A percentile compares a stretch with the other conserved stretches of the same genome.
These are phyloP conservation scores for Pluvialis apricaria DNA, from an alignment of 2,113 vertebrate species.

Conservation along the genomic window DNA sequence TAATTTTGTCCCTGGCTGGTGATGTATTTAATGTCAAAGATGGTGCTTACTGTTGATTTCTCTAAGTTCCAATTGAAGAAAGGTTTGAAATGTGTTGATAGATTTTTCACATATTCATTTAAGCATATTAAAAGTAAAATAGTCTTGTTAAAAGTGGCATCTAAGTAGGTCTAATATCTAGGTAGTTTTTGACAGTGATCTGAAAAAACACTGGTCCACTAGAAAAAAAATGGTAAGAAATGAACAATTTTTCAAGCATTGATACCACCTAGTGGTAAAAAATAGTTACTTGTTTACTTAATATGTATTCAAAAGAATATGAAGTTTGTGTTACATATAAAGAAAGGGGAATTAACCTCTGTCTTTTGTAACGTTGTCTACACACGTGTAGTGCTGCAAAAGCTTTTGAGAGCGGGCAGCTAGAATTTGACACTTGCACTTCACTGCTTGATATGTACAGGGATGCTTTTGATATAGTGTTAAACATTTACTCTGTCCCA, in stretches of 20 bases:
- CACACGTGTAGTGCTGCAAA: neutral
- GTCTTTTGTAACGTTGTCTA: neutral
- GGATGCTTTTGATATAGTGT: neutral
- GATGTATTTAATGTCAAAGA: neutral
- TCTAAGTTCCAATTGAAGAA: neutral
- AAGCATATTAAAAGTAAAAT: neutral
- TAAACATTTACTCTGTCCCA: neutral
- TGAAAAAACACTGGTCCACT: neutral
- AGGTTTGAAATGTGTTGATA: slow-evolving; percentile 24
- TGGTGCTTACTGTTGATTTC: neutral
- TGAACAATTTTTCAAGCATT: neutral
- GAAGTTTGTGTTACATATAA: neutral
- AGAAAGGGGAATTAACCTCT: neutral
- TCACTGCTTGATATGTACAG: neutral
- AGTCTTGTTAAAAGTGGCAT: neutral
- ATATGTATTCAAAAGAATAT: neutral
- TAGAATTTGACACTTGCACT: neutral
- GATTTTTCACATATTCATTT: slow-evolving; percentile 18
- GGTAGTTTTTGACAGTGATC: neutral
- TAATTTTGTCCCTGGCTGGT: slow-evolving; percentile 18
- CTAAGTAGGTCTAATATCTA: neutral
- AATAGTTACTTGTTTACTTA: neutral
- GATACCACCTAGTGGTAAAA: slow-evolving; percentile 62
- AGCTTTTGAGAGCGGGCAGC: neutral
- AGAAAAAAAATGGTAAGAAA: neutral